Conservation (phyloP, 2,113 vertebrate species). For the Tragelaphus imberbis region DNA sequence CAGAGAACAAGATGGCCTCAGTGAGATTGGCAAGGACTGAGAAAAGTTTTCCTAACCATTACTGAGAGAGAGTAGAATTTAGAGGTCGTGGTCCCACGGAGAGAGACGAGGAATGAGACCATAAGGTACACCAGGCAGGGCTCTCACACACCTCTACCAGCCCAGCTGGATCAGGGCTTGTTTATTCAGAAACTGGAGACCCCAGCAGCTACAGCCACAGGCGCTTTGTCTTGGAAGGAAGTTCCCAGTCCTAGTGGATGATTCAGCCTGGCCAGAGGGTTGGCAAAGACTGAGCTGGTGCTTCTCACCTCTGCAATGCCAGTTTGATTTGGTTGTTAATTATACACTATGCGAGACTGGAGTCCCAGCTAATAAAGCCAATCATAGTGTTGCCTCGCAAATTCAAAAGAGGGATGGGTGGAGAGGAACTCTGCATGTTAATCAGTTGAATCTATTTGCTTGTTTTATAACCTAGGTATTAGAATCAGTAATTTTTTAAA, state of each 20-base stretch:
- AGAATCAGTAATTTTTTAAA: conserved; percentile 9
- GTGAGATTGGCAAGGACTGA: not conserved
- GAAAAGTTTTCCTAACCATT: not conserved
- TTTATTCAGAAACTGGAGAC: not conserved
- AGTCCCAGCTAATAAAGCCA: not conserved
- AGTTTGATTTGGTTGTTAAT: not conserved
- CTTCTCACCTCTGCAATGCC: not conserved
- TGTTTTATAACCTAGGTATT: conserved; percentile 31
- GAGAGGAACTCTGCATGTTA: not conserved
- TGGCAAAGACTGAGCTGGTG: not conserved
- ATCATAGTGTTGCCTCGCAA: not conserved
- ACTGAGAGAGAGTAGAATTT: not conserved
- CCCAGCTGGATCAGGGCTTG: not conserved
- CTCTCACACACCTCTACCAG: not conserved
- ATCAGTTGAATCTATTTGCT: conserved; percentile 51
- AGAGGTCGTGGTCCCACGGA: not conserved
- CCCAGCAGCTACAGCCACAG: not conserved
- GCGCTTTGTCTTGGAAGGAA: not conserved
- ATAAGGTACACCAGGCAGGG: not conserved
- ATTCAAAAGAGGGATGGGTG: not conserved
- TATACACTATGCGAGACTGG: not conserved
- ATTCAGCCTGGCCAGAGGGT: not conserved
- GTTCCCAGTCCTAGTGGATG: not conserved
- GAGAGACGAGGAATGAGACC: not conserved
- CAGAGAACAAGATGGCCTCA: not conserved